Evolutionary conservation across 2,113 vertebrate species (phyloP).

Genomic region (Bothrops jararaca): DNA sequence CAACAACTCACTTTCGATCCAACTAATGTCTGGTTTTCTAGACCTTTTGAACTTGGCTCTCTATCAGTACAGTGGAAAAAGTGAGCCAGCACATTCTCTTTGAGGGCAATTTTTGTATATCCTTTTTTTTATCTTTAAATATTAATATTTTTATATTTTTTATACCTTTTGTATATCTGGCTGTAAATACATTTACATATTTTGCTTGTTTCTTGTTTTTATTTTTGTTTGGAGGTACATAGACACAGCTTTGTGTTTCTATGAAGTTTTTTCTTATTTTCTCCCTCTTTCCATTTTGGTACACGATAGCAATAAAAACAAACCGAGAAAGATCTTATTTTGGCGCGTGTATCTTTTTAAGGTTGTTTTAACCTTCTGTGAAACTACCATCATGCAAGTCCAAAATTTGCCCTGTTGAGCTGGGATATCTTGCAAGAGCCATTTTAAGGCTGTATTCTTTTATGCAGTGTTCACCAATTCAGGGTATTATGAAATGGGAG

Average conservation of each 20-base stretch:
- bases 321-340: neutral
- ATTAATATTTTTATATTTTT: too few species aligned
- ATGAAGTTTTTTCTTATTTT: neutral
- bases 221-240: neutral
- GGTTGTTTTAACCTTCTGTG: neutral
- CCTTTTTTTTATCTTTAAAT: too few species aligned
- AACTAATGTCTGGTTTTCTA: too few species aligned
- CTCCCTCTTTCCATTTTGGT: neutral
- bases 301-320: neutral
- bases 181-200: neutral
- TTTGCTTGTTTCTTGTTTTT: neutral
- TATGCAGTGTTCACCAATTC: slow-evolving; percentile 58
- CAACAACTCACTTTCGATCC: too few species aligned
- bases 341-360: neutral
- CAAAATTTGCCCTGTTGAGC: neutral
- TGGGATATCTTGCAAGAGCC: neutral
- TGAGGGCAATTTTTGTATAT: neutral
- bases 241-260: neutral
- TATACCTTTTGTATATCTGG: neutral
- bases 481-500: neutral
- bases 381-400: neutral
- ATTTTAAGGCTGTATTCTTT: neutral
- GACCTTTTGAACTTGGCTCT: neutral
- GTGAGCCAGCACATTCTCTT: neutral
- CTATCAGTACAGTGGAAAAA: neutral